Percentiles rank a stretch among this genome's conserved stretches.
phyloP scores from a whole-genome alignment of 2,797 vertebrate species.

The Mionectes olivaceus region DNA sequence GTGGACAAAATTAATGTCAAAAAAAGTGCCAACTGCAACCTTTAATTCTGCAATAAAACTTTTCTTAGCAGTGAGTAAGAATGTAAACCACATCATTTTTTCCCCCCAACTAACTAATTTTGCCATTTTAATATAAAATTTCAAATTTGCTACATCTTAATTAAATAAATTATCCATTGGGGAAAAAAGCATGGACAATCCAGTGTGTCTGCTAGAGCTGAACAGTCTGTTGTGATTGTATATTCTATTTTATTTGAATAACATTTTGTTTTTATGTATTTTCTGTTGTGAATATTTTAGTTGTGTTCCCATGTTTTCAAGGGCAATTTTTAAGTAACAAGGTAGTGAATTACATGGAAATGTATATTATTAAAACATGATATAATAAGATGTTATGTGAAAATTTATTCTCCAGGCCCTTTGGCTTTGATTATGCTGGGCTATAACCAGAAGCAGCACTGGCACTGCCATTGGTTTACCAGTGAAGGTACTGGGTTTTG shows the following conservation, averaged over 20 bases:
- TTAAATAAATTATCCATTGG: conserved; percentile 52
- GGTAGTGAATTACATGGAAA: background rate
- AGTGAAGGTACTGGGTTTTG: background rate
- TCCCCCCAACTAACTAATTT: conserved; percentile 23
- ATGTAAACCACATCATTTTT: background rate
- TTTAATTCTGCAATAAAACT: background rate
- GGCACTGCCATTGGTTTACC: background rate
- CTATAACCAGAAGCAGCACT: background rate
- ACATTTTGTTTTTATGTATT: background rate
- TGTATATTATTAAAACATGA: background rate
- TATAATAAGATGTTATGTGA: background rate
- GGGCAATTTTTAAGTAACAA: background rate
- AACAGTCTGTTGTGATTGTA: background rate
- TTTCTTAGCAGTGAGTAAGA: background rate
- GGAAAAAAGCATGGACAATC: background rate
- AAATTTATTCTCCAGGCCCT: background rate
- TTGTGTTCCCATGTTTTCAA: background rate
- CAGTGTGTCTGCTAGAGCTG: conserved; percentile 16
- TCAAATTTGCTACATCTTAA: conserved; percentile 15
- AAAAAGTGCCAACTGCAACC: background rate
- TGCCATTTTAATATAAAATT: conserved; percentile 28
- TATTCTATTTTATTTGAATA: conserved; percentile 19
- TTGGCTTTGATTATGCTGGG: background rate
- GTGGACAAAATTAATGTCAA: background rate
- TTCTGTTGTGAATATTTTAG: background rate